Conservation (phyloP, 2,888 invertebrate species). For the Macaria notata region DNA sequence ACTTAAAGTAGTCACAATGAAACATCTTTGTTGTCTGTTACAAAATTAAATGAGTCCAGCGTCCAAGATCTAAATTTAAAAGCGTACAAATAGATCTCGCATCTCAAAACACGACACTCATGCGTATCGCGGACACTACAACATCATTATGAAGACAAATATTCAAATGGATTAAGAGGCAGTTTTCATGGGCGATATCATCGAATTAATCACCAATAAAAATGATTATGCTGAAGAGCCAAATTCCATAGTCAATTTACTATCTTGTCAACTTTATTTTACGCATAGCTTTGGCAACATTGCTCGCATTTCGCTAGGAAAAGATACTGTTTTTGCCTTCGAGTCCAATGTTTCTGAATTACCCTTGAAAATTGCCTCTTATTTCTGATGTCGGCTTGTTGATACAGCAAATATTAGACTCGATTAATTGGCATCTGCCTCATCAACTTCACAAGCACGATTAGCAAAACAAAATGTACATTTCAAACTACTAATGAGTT, state of each 20-base stretch:
- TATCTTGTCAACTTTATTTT: not conserved
- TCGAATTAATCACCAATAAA: not conserved
- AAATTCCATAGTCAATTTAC: not conserved
- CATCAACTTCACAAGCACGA: slow-evolving; percentile 15
- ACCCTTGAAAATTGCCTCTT: not conserved
- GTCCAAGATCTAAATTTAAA: slow-evolving; percentile 7
- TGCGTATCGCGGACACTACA: not conserved
- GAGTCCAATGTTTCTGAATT: not conserved
- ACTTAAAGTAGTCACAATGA: slow-evolving; percentile 8
- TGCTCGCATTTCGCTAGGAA: not conserved
- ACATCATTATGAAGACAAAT: not conserved
- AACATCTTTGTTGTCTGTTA: slow-evolving; percentile 8
- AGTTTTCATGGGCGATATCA: not conserved
- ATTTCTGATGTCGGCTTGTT: not conserved
- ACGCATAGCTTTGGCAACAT: not conserved
- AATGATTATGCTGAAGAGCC: not conserved
- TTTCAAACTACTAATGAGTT: slow-evolving; percentile 15
- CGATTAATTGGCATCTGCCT: slow-evolving; percentile 11
- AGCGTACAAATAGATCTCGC: not conserved
- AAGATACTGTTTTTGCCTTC: not conserved
- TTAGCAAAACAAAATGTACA: slow-evolving; percentile 15
- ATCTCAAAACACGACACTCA: slow-evolving; percentile 1
- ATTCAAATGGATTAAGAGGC: not conserved
- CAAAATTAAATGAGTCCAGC: slow-evolving; percentile 6
- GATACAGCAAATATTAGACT: slow-evolving; percentile 4